Percentiles rank a stretch among this genome's conserved stretches.
Conservation (phyloP, 2,797 vertebrate genomes). For the Heterohyrax brucei region DNA sequence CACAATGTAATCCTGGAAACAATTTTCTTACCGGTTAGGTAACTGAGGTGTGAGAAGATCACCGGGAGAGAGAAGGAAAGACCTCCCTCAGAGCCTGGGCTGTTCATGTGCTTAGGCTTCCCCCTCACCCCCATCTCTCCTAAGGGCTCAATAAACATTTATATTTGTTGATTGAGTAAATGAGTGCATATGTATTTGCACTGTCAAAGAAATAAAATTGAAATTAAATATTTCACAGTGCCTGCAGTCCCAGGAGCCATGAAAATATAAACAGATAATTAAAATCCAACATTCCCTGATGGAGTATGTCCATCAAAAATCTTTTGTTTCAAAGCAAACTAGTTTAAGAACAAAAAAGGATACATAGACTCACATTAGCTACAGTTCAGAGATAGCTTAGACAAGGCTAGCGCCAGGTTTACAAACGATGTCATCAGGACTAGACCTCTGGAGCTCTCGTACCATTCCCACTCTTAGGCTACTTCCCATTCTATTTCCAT, state of each 20-base stretch:
- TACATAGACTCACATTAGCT: neutral
- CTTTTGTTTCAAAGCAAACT: slow-evolving; percentile 53
- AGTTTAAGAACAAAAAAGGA: neutral
- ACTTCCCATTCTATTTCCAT: neutral
- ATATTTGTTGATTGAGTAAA: neutral
- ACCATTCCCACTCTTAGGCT: neutral
- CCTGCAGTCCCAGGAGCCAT: neutral
- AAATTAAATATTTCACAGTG: neutral
- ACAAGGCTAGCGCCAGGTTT: neutral
- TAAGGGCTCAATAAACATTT: neutral
- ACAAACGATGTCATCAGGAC: rapidly evolving
- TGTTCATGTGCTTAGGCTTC: neutral
- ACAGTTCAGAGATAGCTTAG: neutral
- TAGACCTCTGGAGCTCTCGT: neutral
- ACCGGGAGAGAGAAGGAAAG: rapidly evolving
- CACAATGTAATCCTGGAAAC: neutral
- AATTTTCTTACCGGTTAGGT: neutral
- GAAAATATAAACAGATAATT: neutral
- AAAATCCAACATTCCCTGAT: neutral
- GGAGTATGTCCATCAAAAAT: neutral
- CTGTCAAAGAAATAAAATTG: neutral
- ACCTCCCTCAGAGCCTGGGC: neutral
- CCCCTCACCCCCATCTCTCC: neutral
- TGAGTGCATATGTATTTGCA: neutral
- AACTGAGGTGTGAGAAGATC: neutral